Conservation (phyloP, 2,888 invertebrate genomes). For the Timandra comae region DNA sequence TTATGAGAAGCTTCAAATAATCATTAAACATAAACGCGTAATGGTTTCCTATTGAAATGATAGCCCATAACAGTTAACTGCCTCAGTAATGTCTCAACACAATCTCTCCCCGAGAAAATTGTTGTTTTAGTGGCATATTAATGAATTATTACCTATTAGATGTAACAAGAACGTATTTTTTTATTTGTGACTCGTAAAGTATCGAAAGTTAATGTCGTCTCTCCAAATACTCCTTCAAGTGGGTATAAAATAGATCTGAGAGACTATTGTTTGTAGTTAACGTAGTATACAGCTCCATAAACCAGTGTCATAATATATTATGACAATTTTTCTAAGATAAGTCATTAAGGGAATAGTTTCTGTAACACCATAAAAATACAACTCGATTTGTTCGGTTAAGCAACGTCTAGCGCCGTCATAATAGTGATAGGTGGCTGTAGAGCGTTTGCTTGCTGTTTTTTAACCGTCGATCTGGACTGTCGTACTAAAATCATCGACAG, state of each 20-base stretch:
- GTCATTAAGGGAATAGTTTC: no score
- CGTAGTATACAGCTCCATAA: no score
- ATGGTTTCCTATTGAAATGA: slow-evolving; percentile 69
- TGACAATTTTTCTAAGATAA: no score
- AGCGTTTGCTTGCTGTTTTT: no score
- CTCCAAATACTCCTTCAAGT: slow-evolving; percentile 10
- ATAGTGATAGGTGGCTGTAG: no score
- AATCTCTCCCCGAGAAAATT: slow-evolving; percentile 61
- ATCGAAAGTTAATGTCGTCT: slow-evolving; percentile 30
- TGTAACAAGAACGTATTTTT: slow-evolving; percentile 59
- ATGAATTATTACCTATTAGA: slow-evolving; percentile 64
- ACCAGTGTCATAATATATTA: no score
- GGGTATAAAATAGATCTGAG: background rate
- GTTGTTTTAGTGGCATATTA: slow-evolving; percentile 63
- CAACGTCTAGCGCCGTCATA: no score
- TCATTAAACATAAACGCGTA: slow-evolving; percentile 71
- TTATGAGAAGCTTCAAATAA: slow-evolving; percentile 69
- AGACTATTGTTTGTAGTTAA: no score
- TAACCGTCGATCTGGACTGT: no score
- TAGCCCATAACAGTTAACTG: slow-evolving; percentile 65
- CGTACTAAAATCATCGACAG: no score
- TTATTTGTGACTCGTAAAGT: slow-evolving; percentile 41
- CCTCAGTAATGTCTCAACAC: slow-evolving; percentile 62
- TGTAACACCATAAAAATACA: no score
- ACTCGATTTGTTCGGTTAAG: no score